Percentiles rank a stretch among this genome's conserved stretches.
Evolutionary conservation across 2,113 vertebrate species (phyloP).

Genomic region (Patagioenas fasciata): DNA sequence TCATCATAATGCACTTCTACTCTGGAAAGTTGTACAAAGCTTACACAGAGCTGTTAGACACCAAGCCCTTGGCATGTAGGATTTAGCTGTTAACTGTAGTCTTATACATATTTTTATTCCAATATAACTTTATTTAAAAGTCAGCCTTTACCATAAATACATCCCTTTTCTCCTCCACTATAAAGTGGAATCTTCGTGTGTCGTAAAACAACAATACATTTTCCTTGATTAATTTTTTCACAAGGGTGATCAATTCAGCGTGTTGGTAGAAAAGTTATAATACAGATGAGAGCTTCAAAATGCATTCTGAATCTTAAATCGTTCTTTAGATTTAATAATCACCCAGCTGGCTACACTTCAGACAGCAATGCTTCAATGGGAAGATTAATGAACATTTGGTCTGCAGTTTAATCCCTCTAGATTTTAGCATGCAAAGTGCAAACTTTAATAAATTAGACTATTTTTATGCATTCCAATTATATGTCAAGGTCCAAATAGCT

Average conservation of each 20-base stretch:
- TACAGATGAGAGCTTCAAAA: constrained; percentile 41
- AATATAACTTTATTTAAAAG: not conserved
- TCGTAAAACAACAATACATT: not conserved
- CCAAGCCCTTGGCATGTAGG: not conserved
- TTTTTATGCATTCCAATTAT: constrained; percentile 62
- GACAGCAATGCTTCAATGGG: constrained; percentile 34
- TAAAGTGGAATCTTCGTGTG: not conserved
- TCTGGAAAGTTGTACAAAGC: not conserved
- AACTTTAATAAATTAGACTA: constrained; percentile 47
- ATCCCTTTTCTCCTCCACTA: not conserved
- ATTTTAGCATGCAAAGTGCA: constrained; percentile 50
- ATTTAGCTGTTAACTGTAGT: not conserved
- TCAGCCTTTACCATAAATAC: not conserved
- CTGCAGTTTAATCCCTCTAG: constrained; percentile 50
- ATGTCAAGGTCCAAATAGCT: constrained; percentile 37
- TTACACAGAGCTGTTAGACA: not conserved
- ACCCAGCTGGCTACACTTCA: constrained; percentile 50
- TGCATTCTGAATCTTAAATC: constrained; percentile 53
- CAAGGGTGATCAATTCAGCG: constrained; percentile 23
- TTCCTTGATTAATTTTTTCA: constrained; percentile 42
- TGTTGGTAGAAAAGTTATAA: constrained; percentile 12
- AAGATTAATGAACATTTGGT: constrained; percentile 63
- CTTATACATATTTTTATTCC: not conserved
- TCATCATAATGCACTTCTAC: not conserved
- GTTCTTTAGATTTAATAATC: constrained; percentile 56